phyloP scores from a whole-genome alignment of 2,113 vertebrate genomes.

The Aphelocoma coerulescens region DNA sequence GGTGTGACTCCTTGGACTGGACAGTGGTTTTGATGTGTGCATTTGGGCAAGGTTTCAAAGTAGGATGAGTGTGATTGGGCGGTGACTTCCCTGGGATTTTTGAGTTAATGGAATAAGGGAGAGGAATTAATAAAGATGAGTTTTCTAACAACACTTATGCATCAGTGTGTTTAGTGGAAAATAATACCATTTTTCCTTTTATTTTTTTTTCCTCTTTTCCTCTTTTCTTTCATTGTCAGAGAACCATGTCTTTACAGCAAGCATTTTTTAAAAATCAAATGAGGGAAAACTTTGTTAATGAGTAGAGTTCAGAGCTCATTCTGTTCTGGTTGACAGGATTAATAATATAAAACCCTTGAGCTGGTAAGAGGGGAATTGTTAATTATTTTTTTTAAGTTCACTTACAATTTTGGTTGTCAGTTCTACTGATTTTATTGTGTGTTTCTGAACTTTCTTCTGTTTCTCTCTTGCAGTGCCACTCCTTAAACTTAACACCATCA shows the following conservation, averaged over 20 bases:
- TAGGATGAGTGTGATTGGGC: not conserved
- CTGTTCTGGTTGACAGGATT: not conserved
- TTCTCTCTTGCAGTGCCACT: not conserved
- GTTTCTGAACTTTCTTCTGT: not conserved
- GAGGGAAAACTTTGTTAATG: not conserved
- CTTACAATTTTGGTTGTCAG: not conserved
- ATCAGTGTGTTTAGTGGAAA: not conserved
- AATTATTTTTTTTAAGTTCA: slow-evolving; percentile 32
- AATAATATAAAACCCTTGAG: slow-evolving; percentile 17
- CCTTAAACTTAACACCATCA: not conserved
- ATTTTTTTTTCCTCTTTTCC: not conserved
- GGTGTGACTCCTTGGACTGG: not conserved
- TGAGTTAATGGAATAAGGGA: not conserved
- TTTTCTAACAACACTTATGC: not conserved
- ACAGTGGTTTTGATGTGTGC: not conserved
- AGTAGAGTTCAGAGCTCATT: not conserved
- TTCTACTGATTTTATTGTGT: not conserved
- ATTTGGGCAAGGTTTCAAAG: not conserved
- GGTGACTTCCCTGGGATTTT: not conserved
- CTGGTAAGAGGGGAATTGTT: not conserved
- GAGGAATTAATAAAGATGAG: not conserved
- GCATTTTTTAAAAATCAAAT: not conserved
- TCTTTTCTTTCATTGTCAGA: not conserved
- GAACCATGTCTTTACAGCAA: not conserved
- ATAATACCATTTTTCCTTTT: not conserved